phyloP scores from a whole-genome alignment of 2,888 invertebrate genomes.

The Spisula solida region DNA sequence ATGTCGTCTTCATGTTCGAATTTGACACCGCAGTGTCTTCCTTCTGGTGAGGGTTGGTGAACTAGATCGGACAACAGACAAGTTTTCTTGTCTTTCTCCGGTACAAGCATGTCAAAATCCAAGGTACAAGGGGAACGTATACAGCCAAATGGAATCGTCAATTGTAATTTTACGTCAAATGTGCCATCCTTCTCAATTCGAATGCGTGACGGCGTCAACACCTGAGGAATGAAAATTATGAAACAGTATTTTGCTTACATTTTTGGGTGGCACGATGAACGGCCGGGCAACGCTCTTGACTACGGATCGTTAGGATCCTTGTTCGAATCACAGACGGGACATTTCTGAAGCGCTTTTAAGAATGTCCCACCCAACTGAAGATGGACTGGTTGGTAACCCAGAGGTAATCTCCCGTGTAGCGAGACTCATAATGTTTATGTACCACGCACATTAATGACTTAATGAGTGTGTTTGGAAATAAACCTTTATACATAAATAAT shows the following conservation, averaged over 20 bases:
- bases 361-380: background rate
- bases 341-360: background rate
- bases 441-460: no score
- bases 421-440: no score
- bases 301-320: background rate
- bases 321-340: background rate
- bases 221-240: background rate
- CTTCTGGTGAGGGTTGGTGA: background rate
- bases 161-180: background rate
- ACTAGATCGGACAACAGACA: background rate
- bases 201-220: background rate
- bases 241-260: background rate
- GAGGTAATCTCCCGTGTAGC: background rate
- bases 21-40: background rate
- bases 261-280: background rate
- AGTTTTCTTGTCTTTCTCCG: background rate
- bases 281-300: no score
- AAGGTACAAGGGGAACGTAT: background rate
- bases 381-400: no score
- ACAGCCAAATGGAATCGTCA: slow-evolving; percentile 2
- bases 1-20: background rate
- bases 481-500: no score
- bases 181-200: background rate
- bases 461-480: no score
- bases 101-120: background rate